A percentile compares a stretch with the other conserved stretches of the same genome.
Conservation (phyloP, 1,140 invertebrate species). For the Lepidurus arcticus region DNA sequence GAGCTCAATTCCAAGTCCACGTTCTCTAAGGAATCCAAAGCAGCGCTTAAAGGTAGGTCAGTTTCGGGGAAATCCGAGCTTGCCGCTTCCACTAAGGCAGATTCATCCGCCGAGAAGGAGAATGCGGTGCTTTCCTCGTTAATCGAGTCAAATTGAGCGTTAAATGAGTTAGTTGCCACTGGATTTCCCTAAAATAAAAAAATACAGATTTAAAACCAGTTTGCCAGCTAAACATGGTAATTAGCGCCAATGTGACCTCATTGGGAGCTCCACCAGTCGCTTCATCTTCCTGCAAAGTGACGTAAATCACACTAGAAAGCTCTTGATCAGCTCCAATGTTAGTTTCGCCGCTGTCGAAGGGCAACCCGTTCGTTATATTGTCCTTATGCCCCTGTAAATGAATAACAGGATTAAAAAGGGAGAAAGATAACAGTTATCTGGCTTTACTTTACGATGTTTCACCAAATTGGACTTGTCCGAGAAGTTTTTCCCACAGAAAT, state of each 20-base stretch:
- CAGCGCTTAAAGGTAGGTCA: background rate
- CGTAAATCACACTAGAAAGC: constrained; percentile 48
- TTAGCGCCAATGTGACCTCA: no score
- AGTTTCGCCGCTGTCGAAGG: constrained; percentile 38
- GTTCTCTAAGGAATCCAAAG: constrained; percentile 27
- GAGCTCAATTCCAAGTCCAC: constrained; percentile 19
- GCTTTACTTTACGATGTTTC: constrained; percentile 30
- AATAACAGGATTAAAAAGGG: constrained; percentile 30
- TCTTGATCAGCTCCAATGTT: constrained; percentile 42
- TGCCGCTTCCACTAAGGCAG: background rate
- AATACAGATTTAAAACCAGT: background rate
- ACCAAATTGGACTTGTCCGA: constrained; percentile 35
- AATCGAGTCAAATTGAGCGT: background rate
- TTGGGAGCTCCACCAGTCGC: no score
- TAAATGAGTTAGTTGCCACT: background rate
- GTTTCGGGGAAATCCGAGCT: background rate
- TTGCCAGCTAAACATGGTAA: background rate
- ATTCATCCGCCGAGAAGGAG: background rate
- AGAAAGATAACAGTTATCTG: background rate
- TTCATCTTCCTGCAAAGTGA: constrained; percentile 49
- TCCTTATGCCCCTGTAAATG: constrained; percentile 36
- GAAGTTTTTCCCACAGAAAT: constrained; percentile 31
- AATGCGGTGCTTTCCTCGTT: background rate
- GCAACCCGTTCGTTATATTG: constrained; percentile 30
- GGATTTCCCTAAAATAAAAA: background rate